phyloP scores from a whole-genome alignment of 2,113 vertebrate genomes.

The Corythoichthys haematopterus region DNA sequence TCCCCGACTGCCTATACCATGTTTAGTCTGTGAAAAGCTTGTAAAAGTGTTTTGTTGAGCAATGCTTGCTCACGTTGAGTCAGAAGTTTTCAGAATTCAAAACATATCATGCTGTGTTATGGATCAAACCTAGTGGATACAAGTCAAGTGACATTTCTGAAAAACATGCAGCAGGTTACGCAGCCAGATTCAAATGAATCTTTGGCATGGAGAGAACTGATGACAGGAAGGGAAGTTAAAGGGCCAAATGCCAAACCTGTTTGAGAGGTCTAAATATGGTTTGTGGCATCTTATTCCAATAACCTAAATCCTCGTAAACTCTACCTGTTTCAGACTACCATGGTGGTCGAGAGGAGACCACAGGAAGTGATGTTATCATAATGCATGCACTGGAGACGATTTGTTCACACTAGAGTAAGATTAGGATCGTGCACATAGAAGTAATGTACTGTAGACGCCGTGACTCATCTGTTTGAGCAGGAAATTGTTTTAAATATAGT shows the following conservation, averaged over 20 bases:
- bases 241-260: too few species aligned
- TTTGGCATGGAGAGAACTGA: background rate
- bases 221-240: too few species aligned
- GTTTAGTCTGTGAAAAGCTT: background rate
- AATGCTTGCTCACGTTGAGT: slow-evolving; percentile 1
- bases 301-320: background rate
- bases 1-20: background rate
- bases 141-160: background rate
- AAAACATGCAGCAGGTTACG: background rate
- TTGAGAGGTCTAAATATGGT: background rate
- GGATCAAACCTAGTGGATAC: slow-evolving; percentile 6
- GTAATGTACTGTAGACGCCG: background rate
- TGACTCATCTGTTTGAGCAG: background rate
- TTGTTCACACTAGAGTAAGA: background rate
- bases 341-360: background rate
- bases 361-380: background rate
- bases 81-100: background rate
- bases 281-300: background rate
- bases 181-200: background rate
- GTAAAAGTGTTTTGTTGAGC: background rate
- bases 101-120: slow-evolving; percentile 16
- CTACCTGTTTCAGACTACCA: background rate
- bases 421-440: background rate
- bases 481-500: background rate
- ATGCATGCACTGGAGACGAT: background rate